A percentile compares a stretch with the other conserved stretches of the same genome.
These are phyloP conservation scores for Drosophila navojoa DNA, from an alignment of 1,140 invertebrate genomes.

Conservation along the genomic window DNA sequence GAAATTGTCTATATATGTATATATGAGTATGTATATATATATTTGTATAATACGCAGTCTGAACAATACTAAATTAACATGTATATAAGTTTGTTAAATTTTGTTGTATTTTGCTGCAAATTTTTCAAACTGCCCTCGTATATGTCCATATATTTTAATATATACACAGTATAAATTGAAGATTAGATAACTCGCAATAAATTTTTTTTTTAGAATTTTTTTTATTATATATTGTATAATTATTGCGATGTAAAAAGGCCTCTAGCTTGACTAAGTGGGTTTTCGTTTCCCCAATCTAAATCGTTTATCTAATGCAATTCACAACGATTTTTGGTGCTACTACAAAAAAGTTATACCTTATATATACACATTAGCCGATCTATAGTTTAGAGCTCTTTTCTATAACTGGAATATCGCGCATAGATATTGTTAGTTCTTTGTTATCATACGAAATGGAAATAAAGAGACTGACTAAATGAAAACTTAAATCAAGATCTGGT, in stretches of 20 bases:
- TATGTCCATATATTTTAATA: background rate
- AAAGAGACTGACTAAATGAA: background rate
- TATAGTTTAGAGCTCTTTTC: background rate
- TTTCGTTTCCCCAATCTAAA: constrained; percentile 21
- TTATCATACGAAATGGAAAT: background rate
- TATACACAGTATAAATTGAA: background rate
- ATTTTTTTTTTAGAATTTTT: constrained; percentile 5
- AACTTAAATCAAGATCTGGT: no score
- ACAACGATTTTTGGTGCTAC: constrained; percentile 50
- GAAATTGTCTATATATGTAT: background rate
- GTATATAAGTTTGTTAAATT: background rate
- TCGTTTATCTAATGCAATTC: constrained; percentile 34
- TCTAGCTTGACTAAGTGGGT: constrained; percentile 43
- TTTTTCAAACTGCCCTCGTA: background rate
- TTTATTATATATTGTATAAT: constrained; percentile 37
- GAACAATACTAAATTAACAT: background rate
- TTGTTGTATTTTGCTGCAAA: no score
- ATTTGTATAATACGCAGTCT: background rate
- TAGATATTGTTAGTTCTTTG: background rate
- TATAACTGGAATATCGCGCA: background rate
- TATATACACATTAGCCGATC: background rate
- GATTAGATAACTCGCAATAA: constrained; percentile 1
- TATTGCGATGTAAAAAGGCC: constrained; percentile 52
- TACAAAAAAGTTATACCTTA: constrained; percentile 58
- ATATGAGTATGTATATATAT: no score